A percentile compares a stretch with the other conserved stretches of the same genome.
Evolutionary conservation across 2,888 invertebrate species (phyloP).

Genomic region (Romanomermis culicivorax): DNA sequence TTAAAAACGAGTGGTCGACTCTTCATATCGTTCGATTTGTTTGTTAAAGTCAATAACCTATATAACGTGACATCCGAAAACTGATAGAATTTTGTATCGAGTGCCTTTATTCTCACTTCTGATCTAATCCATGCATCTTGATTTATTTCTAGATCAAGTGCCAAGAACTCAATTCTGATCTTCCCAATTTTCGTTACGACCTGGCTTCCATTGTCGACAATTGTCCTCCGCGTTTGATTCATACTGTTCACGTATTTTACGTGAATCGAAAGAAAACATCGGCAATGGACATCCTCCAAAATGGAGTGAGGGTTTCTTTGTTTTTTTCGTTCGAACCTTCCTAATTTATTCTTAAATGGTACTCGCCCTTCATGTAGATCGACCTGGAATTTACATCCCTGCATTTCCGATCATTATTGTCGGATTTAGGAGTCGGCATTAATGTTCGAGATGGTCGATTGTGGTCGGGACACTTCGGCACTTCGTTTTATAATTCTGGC

Average conservation of each 20-base stretch:
- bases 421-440: constrained; percentile 68
- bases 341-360: background rate
- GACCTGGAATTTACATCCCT: constrained; percentile 31
- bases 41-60: too few species aligned
- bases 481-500: constrained; percentile 37
- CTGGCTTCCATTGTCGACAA: constrained; percentile 54
- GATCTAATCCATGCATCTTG: too few species aligned
- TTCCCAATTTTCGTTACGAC: constrained; percentile 51
- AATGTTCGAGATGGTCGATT: constrained; percentile 63
- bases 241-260: constrained; percentile 83
- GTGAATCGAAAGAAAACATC: constrained; percentile 61
- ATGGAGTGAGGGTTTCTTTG: constrained; percentile 38
- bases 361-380: constrained; percentile 25
- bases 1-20: too few species aligned
- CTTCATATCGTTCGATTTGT: too few species aligned
- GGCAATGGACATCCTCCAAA: constrained; percentile 55
- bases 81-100: too few species aligned
- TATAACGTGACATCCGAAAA: too few species aligned
- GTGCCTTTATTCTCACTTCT: too few species aligned
- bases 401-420: constrained; percentile 40
- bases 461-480: constrained; percentile 72
- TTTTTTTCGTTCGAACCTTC: background rate
- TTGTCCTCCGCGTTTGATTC: constrained; percentile 44
- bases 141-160: constrained; percentile 11
- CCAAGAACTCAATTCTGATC: constrained; percentile 41